Evolutionary conservation across 2,797 vertebrate species (phyloP), one percentile per base, ranked within the genome.

Genomic region (Melanotaenia pygmaea): DNA sequence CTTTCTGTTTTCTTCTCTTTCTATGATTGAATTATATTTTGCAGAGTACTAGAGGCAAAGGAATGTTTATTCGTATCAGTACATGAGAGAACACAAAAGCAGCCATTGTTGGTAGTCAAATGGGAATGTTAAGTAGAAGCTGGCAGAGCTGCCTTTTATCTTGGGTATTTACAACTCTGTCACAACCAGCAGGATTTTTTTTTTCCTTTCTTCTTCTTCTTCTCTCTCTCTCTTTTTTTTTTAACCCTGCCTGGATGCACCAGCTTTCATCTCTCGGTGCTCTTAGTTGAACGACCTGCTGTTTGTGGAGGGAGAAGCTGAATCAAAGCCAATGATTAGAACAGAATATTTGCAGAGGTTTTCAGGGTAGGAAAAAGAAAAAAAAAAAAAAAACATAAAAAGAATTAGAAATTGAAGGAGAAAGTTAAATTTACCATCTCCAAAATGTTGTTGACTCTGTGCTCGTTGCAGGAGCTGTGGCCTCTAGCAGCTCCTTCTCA

Each of bases 71-170:
- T 73, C 45, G 37, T 67, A 79, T 64, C 74, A 35, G 66, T 79
- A 91, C 86, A 91, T 30, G 84, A 89, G 80, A 83, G 76, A 67
- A 14, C 67, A 86, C 76, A 81, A 86, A 80, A 65, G 84, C 77
- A 65, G 77, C 79, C 79, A 80, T 79, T 90, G 88, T 86, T 71
- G 84, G 72, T 67, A 68, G 89, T 86, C 88, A 91, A 89, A 88
- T 90, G 91, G 91, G 89, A 91, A 87, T 89, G 82, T 87, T 91
- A 88, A 92, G 91, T 85, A 91, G 82, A 79, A 91, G 86, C 80
- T 85, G 68, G 85, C 86, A 84, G 84, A 76, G 87, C 76, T 7
- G 72, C 79, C 89, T 93, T 93, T 93, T 83, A 93, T 92, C 86
- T 91, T 22, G 66, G 77, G 85, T 93, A 89, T 92, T 93, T 90